Evolutionary conservation across 2,113 vertebrate species (phyloP).

Genomic region (Talpa occidentalis): DNA sequence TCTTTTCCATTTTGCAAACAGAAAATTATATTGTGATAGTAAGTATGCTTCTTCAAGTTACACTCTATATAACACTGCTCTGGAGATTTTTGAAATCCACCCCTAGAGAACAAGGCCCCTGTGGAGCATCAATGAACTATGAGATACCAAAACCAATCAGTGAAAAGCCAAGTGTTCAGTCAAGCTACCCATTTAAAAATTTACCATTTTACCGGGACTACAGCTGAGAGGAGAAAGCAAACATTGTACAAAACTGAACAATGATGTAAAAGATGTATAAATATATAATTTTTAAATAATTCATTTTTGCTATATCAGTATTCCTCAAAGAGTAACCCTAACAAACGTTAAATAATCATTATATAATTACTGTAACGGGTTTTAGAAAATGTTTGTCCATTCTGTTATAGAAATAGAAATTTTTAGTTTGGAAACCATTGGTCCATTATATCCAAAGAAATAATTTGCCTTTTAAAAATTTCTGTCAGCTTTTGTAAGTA

Average conservation of each 20-base stretch:
- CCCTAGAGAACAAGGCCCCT: background rate
- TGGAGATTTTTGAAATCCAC: slow-evolving; percentile 45
- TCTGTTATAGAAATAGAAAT: slow-evolving; percentile 3
- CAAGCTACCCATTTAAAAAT: background rate
- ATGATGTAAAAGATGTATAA: too few species aligned
- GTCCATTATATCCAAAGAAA: too few species aligned
- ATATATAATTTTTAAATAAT: background rate
- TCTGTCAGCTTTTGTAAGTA: background rate
- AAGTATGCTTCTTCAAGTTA: slow-evolving; percentile 42
- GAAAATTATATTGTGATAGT: slow-evolving; percentile 57
- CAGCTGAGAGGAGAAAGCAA: too few species aligned
- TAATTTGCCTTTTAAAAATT: background rate
- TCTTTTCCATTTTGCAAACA: slow-evolving; percentile 54
- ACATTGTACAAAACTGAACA: too few species aligned
- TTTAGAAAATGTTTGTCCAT: background rate
- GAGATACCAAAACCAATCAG: slow-evolving; percentile 9
- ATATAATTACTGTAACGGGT: background rate
- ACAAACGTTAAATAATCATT: slow-evolving; percentile 29
- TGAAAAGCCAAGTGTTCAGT: slow-evolving; percentile 30
- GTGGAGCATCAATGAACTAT: background rate
- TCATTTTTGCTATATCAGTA: slow-evolving; percentile 17
- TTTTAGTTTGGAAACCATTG: too few species aligned
- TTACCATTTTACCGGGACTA: too few species aligned
- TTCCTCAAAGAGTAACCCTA: background rate
- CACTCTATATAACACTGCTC: background rate